These are phyloP conservation scores for Terrapene triunguis DNA, from an alignment of 2,113 vertebrate species.

Conservation along the genomic window DNA sequence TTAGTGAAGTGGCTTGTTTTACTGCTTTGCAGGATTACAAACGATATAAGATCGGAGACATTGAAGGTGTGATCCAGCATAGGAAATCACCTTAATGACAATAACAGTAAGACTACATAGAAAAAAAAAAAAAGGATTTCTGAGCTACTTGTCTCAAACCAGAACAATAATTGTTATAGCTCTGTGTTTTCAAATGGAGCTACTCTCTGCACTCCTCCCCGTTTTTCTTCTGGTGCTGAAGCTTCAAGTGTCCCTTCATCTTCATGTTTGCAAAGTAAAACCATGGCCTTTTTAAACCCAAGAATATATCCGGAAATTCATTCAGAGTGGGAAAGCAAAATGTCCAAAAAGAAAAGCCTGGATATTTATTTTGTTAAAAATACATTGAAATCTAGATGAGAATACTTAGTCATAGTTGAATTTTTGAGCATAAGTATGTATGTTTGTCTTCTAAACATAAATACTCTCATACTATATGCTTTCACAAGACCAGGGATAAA, in stretches of 20 bases:
- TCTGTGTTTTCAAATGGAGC: conserved; percentile 71
- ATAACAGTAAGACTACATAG: conserved; percentile 54
- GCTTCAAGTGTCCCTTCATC: conserved; percentile 78
- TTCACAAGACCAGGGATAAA: conserved; percentile 61
- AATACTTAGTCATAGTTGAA: conserved; percentile 36
- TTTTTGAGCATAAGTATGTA: conserved; percentile 4
- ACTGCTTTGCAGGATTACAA: conserved; percentile 62
- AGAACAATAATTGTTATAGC: conserved; percentile 70
- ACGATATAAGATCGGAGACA: conserved; percentile 15
- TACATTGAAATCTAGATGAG: conserved; percentile 38
- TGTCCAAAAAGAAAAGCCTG: conserved; percentile 49
- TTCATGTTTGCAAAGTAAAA: conserved; percentile 72
- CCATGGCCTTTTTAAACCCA: conserved; percentile 69
- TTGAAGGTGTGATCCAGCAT: conserved; percentile 44
- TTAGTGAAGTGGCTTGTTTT: conserved; percentile 28
- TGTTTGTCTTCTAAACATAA: neutral
- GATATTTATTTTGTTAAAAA: conserved; percentile 72
- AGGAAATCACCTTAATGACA: conserved; percentile 71
- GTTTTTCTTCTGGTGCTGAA: conserved; percentile 82
- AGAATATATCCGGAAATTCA: conserved; percentile 64
- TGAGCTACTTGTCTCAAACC: conserved; percentile 74
- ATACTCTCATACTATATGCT: neutral
- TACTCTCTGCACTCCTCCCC: conserved; percentile 69
- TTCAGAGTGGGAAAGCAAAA: conserved; percentile 70
- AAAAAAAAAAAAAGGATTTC: conserved; percentile 38